Evolutionary conservation across 2,113 vertebrate species (phyloP), one percentile per base, ranked within the genome.

Genomic region (Sturnus vulgaris): DNA sequence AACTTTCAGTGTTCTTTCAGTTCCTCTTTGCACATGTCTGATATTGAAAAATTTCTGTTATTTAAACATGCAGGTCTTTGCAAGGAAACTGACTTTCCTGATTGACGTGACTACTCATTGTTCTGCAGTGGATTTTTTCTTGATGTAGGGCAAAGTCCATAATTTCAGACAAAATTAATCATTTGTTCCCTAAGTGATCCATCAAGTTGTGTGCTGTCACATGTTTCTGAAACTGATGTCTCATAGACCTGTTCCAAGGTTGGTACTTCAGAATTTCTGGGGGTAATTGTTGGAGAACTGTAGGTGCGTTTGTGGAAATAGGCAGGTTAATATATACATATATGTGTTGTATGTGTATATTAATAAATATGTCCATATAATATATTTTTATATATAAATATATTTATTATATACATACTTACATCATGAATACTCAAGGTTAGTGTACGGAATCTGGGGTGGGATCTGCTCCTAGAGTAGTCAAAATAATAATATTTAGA

Each of bases 281-380:
- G 33, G 33, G 7, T 40, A 40, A 31, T 20, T 65, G 19, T 28
- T 23, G 40, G 33, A 85, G 49, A 71, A 55, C 14, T 55, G 15
- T n/a, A 44, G n/a, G 6, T 24, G 60, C 5, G 16, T 60, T 60
- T 42, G 33, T 86, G 52, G 27, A 71, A 90, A 39, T 21, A 57
- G 19, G 11, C 10, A 40, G 15, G 31, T 84, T 57, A 46, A 65
- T 49, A 22, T 12, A 11, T 15, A 33, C 0, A 1, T 12, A 0
- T 8, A 11, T 55, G 5, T 68, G 7, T 59, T 60, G 2, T 33
- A 19, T 24, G 12, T 53, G 28, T 27, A 8, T 52, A 15, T 52
- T 31, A 21, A 15, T 44, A 52, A 39, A 23, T 12, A 33, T 16
- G 12, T 15, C 15, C 5, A 15, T 37, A 8, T 10, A 80, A 22